Evolutionary conservation across 2,888 invertebrate genomes (phyloP), one percentile per base, ranked within the genome.

Genomic region (Xanthia togata): DNA sequence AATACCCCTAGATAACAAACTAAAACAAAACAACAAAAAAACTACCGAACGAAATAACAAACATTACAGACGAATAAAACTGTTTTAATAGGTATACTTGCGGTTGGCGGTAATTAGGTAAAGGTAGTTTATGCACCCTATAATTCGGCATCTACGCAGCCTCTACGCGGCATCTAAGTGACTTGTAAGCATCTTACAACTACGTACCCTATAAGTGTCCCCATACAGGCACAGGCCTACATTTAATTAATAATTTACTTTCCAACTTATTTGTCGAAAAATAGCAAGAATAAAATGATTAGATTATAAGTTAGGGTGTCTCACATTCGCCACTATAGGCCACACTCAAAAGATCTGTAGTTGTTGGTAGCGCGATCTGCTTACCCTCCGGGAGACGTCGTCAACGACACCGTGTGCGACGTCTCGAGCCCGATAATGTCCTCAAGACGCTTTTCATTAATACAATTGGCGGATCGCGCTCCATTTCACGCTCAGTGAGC

Each of bases 361-460:
- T 11, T 55, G 38, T 80, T 8, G 38, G 20, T 1, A 20, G 23
- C 41, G 55, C 50, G 38, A 38, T 12, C 31, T 23, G 31, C n/a
- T 60, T 44, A 41, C 70, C 70, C 84, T 82, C 68, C 26, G 23
- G 23, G 53, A 35, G 77, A 60, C 59, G 55, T 35, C n/a, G 41
- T 20, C 26, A 47, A 2, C 14, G 26, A 6, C 60, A 31, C 44
- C 26, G 63, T 1, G 57, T 14, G 78, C 71, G 60, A 70, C 68
- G 65, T 65, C 75, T 73, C 70, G 57, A 70, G 72, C 78, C 70
- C 78, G 74, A 86, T 86, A 76, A 84, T 82, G 88, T 88, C 88
- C 86, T 90, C 85, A 89, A 92, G 93, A 90, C 81, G 94, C 93
- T 93, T 94, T 95, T 94, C 93, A 95, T 94, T 95, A 94, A 86